Base-by-base conservation (phyloP, 1,140 invertebrate species). In the Scaptomyza hsui region DNA sequence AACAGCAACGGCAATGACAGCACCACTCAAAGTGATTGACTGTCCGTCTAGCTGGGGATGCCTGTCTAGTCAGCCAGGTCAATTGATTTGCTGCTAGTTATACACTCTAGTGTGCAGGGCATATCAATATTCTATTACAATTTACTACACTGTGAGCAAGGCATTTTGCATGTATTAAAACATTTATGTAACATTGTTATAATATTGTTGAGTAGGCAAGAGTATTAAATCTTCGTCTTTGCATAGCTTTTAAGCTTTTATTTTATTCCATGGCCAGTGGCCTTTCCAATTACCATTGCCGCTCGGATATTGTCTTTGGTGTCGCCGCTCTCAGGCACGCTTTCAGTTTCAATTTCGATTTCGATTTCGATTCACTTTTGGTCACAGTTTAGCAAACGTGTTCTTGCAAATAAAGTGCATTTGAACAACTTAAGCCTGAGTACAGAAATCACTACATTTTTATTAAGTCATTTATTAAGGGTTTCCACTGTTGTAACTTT, bases 21-120 rank as follows among this genome's bases (percentile, higher is more conserved):
- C 72, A 63, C 64, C 77, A 77, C 80, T 86, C 80, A 81, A 86
- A 67, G 59, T 81, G 82, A 86, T 86, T 85, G 81, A 85, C 76
- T 86, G 76, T 42, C 41, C 29, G 35, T 35, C 39, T 12, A 18
- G 18, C n/a, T 56, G 13, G 10, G 9, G 52, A 21, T 44, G 63
- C 32, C 61, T 65, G 59, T 67, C 52, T 63, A 55, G 74, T 41
- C 71, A 26, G 49, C 4, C 49, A 29, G 49, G 19, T 16, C 61
- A 56, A 82, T 65, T 82, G 74, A 82, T 71, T 70, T 71, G 64
- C 55, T 72, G 78, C 26, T 64, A 52, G 53, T 52, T 52, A 12
- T 21, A 9, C 13, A 24, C 5, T 9, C 24, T n/a, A 5, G 15
- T 29, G 6, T 29, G 2, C 21, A 18, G 1, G 45, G 45, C 26